Conservation (phyloP, 2,113 vertebrate genomes). For the Hemiprocne comata region DNA sequence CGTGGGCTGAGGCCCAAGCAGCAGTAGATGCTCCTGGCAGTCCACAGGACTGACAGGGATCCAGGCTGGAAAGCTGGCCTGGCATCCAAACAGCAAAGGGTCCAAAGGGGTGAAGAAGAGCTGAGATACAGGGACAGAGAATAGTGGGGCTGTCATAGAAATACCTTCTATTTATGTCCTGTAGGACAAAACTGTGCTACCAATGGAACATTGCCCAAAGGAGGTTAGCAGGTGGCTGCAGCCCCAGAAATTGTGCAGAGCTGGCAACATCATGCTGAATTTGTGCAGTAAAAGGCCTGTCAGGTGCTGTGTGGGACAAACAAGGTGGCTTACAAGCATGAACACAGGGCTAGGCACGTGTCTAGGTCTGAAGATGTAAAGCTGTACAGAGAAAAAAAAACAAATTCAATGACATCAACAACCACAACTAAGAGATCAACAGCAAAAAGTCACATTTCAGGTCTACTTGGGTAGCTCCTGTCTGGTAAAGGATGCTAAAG, state of each 20-base stretch:
- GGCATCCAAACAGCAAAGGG: accelerated
- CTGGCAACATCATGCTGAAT: neutral
- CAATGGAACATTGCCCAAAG: neutral
- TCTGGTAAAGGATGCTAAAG: neutral
- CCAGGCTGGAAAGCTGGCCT: neutral
- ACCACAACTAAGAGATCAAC: neutral
- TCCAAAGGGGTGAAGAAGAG: neutral
- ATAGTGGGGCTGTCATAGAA: neutral
- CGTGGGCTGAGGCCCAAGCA: neutral
- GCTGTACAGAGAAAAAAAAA: neutral
- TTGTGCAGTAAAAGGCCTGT: neutral
- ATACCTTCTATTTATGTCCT: neutral
- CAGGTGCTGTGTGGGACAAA: neutral
- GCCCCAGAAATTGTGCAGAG: neutral
- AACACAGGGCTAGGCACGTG: neutral
- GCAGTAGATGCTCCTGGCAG: neutral
- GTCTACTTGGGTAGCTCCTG: neutral
- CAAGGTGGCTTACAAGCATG: neutral
- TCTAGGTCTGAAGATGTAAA: neutral
- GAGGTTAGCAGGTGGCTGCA: neutral
- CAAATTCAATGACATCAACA: neutral
- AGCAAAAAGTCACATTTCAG: neutral
- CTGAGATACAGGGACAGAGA: neutral
- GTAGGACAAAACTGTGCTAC: neutral
- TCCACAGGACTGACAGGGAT: neutral